Conservation (phyloP, 53 echinoderm and acorn worm genomes). For the Apostichopus leukothele region DNA sequence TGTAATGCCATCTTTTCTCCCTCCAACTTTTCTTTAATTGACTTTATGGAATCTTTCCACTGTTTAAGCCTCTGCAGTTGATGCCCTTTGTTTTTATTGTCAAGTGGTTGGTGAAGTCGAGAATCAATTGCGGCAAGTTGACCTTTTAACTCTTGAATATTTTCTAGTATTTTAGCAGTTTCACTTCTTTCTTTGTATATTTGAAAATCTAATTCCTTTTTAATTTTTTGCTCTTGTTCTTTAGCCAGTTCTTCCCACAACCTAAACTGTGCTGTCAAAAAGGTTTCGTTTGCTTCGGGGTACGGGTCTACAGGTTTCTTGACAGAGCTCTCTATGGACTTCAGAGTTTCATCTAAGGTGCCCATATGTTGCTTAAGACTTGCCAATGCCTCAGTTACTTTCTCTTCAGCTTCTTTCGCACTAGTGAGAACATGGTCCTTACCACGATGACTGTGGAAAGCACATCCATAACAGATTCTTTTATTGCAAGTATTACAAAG, state of each 20-base stretch:
- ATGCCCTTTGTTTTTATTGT: not conserved
- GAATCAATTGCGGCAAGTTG: not conserved
- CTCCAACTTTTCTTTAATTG: not conserved
- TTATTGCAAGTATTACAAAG: constrained; percentile 37
- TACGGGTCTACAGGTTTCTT: not conserved
- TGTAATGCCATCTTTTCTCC: not conserved
- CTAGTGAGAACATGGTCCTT: not conserved
- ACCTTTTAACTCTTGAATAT: not conserved
- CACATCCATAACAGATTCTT: constrained; percentile 28
- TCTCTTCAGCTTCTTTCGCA: not conserved
- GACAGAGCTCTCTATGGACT: not conserved
- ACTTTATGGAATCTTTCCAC: not conserved
- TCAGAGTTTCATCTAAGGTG: not conserved
- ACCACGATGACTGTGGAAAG: not conserved
- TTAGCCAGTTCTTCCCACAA: not conserved
- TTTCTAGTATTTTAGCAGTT: not conserved
- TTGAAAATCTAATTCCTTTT: not conserved
- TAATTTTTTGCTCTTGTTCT: not conserved
- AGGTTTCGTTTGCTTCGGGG: not conserved
- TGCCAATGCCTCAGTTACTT: not conserved
- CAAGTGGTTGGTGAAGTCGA: not conserved
- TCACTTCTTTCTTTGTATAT: not conserved
- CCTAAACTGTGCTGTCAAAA: not conserved
- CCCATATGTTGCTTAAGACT: not conserved
- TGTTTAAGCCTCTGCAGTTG: not conserved